A percentile compares a stretch with the other conserved stretches of the same genome.
These are phyloP conservation scores for Drymodes brunneopygia DNA, from an alignment of 2,113 vertebrate species.

Conservation along the genomic window DNA sequence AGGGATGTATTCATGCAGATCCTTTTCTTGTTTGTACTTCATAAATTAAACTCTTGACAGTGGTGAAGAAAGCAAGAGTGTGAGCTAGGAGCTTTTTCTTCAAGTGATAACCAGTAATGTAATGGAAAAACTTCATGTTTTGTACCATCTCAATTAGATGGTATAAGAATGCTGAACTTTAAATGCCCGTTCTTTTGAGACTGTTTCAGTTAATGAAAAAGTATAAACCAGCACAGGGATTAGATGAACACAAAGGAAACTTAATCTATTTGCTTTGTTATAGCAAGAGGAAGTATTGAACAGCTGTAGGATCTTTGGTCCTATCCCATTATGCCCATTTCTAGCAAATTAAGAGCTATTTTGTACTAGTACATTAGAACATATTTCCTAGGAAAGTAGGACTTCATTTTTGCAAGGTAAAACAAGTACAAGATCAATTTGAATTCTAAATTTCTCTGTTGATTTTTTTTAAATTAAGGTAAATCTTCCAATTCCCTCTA, in stretches of 20 bases:
- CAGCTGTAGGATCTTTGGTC: not conserved
- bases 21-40: not conserved
- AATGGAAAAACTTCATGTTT: not conserved
- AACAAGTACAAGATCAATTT: not conserved
- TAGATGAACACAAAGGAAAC: not conserved
- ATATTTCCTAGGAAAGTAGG: not conserved
- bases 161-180: not conserved
- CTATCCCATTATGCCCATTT: not conserved
- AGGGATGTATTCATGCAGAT: not conserved
- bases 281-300: not conserved
- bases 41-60: not conserved
- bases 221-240: not conserved
- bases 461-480: not conserved
- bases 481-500: not conserved
- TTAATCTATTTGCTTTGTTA: not conserved
- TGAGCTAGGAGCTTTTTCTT: not conserved
- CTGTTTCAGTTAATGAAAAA: not conserved
- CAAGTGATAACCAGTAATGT: not conserved
- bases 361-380: not conserved
- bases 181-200: not conserved
- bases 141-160: not conserved
- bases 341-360: not conserved
- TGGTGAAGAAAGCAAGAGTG: not conserved
- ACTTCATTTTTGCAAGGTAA: not conserved
- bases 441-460: not conserved